phyloP scores from a whole-genome alignment of 2,797 vertebrate genomes.

The Molothrus aeneus region DNA sequence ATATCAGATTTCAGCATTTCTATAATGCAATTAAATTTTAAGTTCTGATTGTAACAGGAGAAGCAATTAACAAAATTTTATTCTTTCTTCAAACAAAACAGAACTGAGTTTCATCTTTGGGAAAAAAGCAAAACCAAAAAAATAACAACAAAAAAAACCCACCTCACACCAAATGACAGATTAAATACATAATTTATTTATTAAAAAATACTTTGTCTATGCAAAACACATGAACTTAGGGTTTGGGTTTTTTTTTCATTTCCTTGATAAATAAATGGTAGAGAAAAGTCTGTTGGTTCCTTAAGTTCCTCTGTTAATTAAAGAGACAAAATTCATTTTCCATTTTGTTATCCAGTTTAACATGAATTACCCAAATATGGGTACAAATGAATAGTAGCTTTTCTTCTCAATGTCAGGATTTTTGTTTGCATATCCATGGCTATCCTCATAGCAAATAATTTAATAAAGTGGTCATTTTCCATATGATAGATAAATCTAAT shows the following conservation, averaged over 20 bases:
- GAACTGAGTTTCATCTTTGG: background rate
- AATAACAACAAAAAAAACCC: fast-evolving
- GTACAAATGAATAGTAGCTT: background rate
- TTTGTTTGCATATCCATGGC: background rate
- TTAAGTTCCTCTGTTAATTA: background rate
- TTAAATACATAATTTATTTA: background rate
- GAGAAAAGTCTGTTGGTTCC: background rate
- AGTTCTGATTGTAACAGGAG: background rate
- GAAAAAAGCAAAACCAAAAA: background rate
- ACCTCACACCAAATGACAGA: fast-evolving
- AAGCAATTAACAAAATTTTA: background rate
- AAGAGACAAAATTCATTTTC: background rate
- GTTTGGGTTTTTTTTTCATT: fast-evolving
- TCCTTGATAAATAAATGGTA: background rate
- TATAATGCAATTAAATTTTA: background rate
- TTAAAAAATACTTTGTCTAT: background rate
- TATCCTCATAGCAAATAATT: background rate
- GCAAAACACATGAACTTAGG: fast-evolving
- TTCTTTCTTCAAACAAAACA: background rate
- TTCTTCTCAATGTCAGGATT: background rate
- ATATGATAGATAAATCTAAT: background rate
- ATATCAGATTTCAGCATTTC: background rate
- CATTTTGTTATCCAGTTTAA: background rate
- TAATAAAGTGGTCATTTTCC: background rate
- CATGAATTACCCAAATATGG: background rate